Evolutionary conservation across 2,113 vertebrate genomes (phyloP).

Genomic region (Aepyceros melampus): DNA sequence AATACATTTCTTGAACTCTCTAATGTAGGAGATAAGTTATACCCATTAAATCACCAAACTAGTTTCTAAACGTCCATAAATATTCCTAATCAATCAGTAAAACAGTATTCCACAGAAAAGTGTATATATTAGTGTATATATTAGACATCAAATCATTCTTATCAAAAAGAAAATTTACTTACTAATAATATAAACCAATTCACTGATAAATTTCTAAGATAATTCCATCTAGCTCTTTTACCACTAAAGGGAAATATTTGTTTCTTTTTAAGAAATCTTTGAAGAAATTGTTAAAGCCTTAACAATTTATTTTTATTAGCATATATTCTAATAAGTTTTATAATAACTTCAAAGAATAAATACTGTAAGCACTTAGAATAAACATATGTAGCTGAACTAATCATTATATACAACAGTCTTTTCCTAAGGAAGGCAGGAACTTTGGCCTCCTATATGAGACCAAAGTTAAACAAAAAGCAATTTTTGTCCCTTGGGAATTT

Average conservation of each 20-base stretch:
- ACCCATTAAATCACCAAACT: constrained; percentile 19
- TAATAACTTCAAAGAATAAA: constrained; percentile 23
- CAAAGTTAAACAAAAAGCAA: constrained; percentile 3
- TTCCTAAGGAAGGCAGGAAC: not conserved
- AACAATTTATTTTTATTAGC: constrained; percentile 6
- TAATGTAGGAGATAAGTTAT: constrained; percentile 23
- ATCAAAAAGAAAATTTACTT: constrained; percentile 39
- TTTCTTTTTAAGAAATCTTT: constrained; percentile 74
- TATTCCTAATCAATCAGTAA: not conserved
- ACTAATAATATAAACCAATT: not conserved
- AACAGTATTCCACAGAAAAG: constrained; percentile 21
- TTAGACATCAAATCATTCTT: not conserved
- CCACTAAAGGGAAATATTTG: constrained; percentile 83
- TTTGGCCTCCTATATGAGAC: not conserved
- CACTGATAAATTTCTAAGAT: constrained; percentile 17
- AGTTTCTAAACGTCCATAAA: constrained; percentile 39
- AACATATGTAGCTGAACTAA: not conserved
- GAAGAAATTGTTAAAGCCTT: not conserved
- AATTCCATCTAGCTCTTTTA: constrained; percentile 33
- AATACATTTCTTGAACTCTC: not conserved
- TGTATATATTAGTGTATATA: not conserved
- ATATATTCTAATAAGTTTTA: constrained; percentile 17
- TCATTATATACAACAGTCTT: not conserved
- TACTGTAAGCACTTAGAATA: not conserved
- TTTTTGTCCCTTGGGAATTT: not conserved